Base-by-base conservation (phyloP, 2,888 invertebrate genomes). In the Pelosia muscerda region DNA sequence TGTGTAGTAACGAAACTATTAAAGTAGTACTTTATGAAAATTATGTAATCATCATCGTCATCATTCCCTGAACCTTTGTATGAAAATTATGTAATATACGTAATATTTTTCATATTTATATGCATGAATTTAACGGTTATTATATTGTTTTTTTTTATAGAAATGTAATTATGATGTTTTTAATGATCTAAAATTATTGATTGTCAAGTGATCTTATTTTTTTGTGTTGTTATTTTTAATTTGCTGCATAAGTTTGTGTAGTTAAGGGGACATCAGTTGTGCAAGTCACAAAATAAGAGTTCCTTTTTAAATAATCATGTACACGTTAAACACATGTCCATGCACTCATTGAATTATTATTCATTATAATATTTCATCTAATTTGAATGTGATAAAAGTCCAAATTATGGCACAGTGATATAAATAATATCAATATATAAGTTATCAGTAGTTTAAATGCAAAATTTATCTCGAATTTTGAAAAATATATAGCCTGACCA, bases 401-500 rank as follows among this genome's bases (percentile, higher is more conserved):
- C 23, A 25, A 38, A 38, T 23, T 13, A 4, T 9, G 55, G 23
- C 23, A 23, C 5, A 25, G 25, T 25, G 55, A 55, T 25, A 25
- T 25, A 13, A 55, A 23, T 54, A 25, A 55, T 15, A 23, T 23
- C 55, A 55, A 55, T 23, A 25, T 55, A 55, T 22, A 54, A n/a
- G 2, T 54, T 23, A 54, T 8, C 8, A 55, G 13, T 55, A 55
- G 13, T 55, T 42, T 42, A 42, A 13, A 34, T 13, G 10, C 13
- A 34, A 13, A 34, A 34, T 34, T 8, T 34, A 11, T 34, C 34
- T 34, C 13, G 11, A 25, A 25, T 25, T 28, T 10, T 8, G 22
- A 11, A 22, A 11, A n/a, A 42, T 11, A 53, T 23, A 22, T 62
- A 62, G 62, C 10, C 31, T 54, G 62, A 62, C 54, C 28, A 62